Conservation (phyloP, 2,113 vertebrate genomes). For the Corydoras maculifer region DNA sequence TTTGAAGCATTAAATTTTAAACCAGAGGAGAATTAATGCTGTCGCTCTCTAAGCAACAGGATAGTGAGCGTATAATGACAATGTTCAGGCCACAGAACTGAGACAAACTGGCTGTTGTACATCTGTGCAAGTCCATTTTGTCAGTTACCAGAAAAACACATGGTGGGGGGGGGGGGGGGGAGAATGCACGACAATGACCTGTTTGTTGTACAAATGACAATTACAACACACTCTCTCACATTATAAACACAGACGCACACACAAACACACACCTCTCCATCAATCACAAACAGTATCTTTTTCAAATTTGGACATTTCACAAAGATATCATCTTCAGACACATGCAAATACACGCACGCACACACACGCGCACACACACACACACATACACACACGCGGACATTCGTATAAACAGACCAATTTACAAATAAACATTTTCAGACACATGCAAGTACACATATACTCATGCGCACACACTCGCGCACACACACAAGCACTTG, state of each 20-base stretch:
- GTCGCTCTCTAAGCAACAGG: no score
- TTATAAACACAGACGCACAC: background rate
- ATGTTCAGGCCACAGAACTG: background rate
- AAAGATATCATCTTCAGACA: no score
- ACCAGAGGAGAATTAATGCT: no score
- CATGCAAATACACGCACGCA: background rate
- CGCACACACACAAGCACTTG: conserved; percentile 43
- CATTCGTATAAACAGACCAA: background rate
- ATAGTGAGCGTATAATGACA: no score
- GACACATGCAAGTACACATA: conserved; percentile 16
- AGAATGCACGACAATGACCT: no score
- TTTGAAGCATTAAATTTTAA: no score
- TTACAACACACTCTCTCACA: no score
- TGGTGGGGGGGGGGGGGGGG: background rate
- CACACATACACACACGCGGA: background rate
- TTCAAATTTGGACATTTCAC: no score
- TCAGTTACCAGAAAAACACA: background rate
- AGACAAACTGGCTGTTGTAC: background rate
- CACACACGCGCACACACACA: conserved; percentile 14
- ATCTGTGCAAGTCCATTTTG: background rate
- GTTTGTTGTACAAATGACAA: no score
- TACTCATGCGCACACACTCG: background rate
- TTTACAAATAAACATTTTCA: background rate
- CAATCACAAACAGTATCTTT: no score
- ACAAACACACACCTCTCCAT: background rate